phyloP scores from a whole-genome alignment of 2,797 vertebrate species.

The Platyrinchus mystaceus region DNA sequence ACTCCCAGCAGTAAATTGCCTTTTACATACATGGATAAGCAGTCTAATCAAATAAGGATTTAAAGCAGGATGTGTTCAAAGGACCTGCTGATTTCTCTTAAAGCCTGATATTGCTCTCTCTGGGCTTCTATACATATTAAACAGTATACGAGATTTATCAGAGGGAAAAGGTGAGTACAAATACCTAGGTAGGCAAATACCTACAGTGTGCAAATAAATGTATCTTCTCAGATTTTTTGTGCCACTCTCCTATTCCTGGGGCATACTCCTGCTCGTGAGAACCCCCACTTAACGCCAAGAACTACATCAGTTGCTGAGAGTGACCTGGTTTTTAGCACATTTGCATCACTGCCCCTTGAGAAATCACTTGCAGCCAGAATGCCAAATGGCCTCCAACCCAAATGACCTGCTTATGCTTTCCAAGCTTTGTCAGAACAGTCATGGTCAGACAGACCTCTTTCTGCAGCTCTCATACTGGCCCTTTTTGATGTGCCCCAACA shows the following conservation, averaged over 20 bases:
- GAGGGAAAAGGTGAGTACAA: background rate
- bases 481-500: background rate
- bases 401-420: background rate
- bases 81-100: background rate
- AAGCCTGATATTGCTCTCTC: background rate
- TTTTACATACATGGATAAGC: conserved; percentile 38
- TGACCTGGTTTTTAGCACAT: background rate
- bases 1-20: conserved; percentile 21
- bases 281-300: background rate
- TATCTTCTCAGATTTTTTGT: background rate
- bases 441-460: background rate
- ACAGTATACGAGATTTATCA: background rate
- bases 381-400: background rate
- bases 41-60: conserved; percentile 43
- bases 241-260: background rate
- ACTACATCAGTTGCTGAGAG: background rate
- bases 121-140: background rate
- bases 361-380: background rate
- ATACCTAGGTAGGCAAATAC: background rate
- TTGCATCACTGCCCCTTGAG: background rate
- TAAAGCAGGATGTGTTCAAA: background rate
- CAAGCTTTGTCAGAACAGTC: background rate
- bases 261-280: background rate
- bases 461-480: background rate
- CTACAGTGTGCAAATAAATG: background rate